Percentiles rank a stretch among this genome's conserved stretches.
Conservation (phyloP, 2,113 vertebrate genomes). For the Crotalus horridus region DNA sequence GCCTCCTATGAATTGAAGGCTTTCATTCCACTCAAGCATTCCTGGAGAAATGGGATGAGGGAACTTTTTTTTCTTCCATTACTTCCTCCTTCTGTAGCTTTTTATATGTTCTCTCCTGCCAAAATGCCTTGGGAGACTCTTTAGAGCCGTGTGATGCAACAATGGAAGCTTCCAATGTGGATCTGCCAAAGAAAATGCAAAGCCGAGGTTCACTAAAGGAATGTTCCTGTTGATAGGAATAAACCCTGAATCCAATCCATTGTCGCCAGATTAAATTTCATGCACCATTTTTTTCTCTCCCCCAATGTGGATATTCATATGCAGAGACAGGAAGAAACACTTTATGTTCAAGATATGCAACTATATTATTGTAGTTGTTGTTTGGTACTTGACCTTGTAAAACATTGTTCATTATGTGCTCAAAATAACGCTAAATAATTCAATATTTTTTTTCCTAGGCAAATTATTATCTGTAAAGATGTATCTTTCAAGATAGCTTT, state of each 20-base stretch:
- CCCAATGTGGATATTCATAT: not conserved
- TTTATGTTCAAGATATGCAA: constrained; percentile 32
- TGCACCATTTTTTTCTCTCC: not conserved
- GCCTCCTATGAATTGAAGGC: not conserved
- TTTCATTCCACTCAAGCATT: not conserved
- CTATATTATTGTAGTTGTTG: constrained; percentile 61
- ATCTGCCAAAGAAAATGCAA: not conserved
- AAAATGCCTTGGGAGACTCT: not conserved
- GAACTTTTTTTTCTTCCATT: not conserved
- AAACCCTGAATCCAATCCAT: not conserved
- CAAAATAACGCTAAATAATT: constrained; percentile 69
- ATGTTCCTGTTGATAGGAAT: not conserved
- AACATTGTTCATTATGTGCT: constrained; percentile 60
- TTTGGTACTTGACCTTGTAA: constrained; percentile 61
- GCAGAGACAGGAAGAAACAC: constrained; percentile 17
- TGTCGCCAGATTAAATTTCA: constrained; percentile 8
- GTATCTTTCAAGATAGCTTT: constrained; percentile 63
- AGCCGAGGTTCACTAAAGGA: not conserved
- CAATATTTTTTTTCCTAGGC: constrained; percentile 59
- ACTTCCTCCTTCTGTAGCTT: not conserved
- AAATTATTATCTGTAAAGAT: constrained; percentile 64
- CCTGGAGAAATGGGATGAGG: not conserved
- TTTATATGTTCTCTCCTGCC: not conserved
- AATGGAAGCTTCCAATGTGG: not conserved
- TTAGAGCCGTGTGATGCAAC: not conserved